Conservation (phyloP, 2,113 vertebrate genomes). For the Thunnus maccoyii region DNA sequence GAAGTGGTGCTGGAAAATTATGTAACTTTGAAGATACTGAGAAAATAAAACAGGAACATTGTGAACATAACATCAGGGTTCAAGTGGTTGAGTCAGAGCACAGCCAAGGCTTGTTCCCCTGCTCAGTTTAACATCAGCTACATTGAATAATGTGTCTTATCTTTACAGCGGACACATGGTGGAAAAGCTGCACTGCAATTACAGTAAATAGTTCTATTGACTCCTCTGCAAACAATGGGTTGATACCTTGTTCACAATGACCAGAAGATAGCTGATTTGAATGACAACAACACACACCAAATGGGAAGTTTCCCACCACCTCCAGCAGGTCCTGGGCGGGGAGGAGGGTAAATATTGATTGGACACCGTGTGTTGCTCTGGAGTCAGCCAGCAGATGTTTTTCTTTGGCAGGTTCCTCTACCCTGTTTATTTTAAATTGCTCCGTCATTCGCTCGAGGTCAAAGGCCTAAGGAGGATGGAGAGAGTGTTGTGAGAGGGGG, state of each 20-base stretch:
- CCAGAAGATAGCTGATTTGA: slow-evolving; percentile 65
- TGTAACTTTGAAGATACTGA: not conserved
- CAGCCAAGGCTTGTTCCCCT: slow-evolving; percentile 1
- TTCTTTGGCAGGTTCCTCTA: slow-evolving; percentile 74
- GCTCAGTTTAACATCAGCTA: not conserved
- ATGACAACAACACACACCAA: slow-evolving; percentile 77
- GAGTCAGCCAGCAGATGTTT: slow-evolving; percentile 83
- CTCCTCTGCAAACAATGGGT: slow-evolving; percentile 51
- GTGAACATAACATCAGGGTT: not conserved
- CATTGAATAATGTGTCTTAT: slow-evolving; percentile 29
- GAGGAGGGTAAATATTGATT: slow-evolving; percentile 76
- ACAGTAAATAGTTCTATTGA: slow-evolving; percentile 50
- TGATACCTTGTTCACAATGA: slow-evolving; percentile 30
- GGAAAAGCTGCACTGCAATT: slow-evolving; percentile 2
- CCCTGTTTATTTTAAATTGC: slow-evolving; percentile 83
- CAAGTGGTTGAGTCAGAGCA: not conserved
- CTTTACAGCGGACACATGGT: slow-evolving; percentile 15
- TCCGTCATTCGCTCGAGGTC: slow-evolving; percentile 79
- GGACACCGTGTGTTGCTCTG: slow-evolving; percentile 52
- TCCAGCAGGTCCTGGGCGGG: slow-evolving; percentile 65
- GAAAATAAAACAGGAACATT: not conserved
- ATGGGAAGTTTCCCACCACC: slow-evolving; percentile 82
- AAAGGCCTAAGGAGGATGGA: slow-evolving; percentile 75
- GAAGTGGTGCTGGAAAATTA: too few relatives aligned
- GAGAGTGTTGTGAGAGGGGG: slow-evolving; percentile 43